Percentiles rank a stretch among this genome's conserved stretches.
Evolutionary conservation across 2,113 vertebrate genomes (phyloP).

Genomic region (Heterochromis multidens): DNA sequence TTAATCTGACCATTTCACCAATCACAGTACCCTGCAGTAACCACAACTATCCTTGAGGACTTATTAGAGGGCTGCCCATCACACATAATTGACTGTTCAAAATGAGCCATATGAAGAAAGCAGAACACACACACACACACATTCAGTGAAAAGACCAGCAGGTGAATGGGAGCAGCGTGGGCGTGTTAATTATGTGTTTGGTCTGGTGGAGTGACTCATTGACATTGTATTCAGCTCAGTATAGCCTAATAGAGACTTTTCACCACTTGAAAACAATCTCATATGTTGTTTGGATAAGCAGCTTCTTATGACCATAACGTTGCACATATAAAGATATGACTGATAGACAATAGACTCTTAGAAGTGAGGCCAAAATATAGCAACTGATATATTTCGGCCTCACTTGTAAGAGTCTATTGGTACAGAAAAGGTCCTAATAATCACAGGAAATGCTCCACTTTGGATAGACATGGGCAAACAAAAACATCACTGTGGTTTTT

Average conservation of each 20-base stretch:
- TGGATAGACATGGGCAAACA: not conserved
- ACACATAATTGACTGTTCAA: slow-evolving; percentile 7
- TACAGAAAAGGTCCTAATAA: too few species aligned
- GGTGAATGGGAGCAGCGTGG: slow-evolving; percentile 7
- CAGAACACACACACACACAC: not conserved
- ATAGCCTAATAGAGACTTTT: not conserved
- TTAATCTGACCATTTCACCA: slow-evolving; percentile 36
- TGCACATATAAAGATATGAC: not conserved
- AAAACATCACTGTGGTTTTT: not conserved
- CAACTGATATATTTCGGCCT: too few species aligned
- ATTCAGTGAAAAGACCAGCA: not conserved
- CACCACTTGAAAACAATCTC: not conserved
- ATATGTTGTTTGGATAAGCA: not conserved
- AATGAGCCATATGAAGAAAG: not conserved
- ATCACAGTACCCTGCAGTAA: not conserved
- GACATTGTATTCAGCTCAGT: not conserved
- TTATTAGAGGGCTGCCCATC: slow-evolving; percentile 12
- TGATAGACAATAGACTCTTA: too few species aligned
- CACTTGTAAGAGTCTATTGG: too few species aligned
- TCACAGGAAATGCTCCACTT: too few species aligned
- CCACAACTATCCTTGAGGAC: not conserved
- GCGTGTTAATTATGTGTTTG: not conserved
- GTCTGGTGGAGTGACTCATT: not conserved
- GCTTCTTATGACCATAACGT: not conserved
- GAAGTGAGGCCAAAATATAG: too few species aligned